A percentile compares a stretch with the other conserved stretches of the same genome.
Evolutionary conservation across 2,797 vertebrate species (phyloP).

Genomic region (Florisuga fusca): DNA sequence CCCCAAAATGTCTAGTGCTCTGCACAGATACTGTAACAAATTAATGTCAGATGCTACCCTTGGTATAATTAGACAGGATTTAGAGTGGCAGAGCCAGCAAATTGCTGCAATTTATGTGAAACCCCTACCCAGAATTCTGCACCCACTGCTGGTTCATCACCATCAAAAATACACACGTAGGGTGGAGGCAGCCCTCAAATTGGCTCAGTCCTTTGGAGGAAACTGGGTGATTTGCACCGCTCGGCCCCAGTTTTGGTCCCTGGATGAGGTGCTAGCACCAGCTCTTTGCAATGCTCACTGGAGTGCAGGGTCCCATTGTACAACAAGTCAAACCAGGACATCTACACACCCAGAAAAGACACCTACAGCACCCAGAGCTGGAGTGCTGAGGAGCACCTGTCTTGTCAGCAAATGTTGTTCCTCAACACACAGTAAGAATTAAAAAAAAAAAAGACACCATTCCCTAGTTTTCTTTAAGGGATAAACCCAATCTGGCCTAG

Average conservation of each 20-base stretch:
- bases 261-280: not conserved
- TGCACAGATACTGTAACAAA: not conserved
- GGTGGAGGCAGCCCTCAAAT: not conserved
- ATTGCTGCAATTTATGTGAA: constrained; percentile 10
- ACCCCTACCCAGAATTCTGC: not conserved
- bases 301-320: not conserved
- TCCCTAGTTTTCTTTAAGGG: constrained; percentile 36
- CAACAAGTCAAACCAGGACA: not conserved
- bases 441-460: not conserved
- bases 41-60: constrained; percentile 51
- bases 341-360: not conserved
- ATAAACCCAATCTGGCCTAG: constrained; percentile 17
- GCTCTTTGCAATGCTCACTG: not conserved
- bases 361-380: not conserved
- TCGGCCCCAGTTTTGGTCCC: not conserved
- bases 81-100: constrained; percentile 46
- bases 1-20: constrained; percentile 44
- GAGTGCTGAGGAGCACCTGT: not conserved
- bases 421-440: not conserved
- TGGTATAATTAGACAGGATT: constrained; percentile 45
- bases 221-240: fast-evolving
- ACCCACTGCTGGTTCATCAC: not conserved
- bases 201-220: fast-evolving
- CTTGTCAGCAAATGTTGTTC: not conserved
- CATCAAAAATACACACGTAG: not conserved